phyloP scores from a whole-genome alignment of 2,888 invertebrate genomes.

The Callosobruchus maculatus region DNA sequence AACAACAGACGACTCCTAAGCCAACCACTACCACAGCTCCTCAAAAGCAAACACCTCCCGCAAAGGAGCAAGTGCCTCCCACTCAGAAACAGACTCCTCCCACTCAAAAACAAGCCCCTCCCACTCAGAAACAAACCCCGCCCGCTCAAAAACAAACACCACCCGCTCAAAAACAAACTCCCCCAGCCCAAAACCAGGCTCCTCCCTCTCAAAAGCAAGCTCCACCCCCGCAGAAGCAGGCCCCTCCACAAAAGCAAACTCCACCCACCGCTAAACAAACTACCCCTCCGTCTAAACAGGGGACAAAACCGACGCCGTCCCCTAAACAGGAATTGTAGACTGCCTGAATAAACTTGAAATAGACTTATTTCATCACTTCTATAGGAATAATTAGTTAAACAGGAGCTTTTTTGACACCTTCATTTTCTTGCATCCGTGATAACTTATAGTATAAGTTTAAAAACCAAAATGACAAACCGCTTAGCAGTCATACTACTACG shows the following conservation, averaged over 20 bases:
- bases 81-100: conserved; percentile 28
- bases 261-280: background rate
- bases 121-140: conserved; percentile 27
- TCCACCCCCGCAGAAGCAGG: conserved; percentile 19
- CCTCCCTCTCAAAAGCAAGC: conserved; percentile 24
- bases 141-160: conserved; percentile 21
- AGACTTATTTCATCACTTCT: background rate
- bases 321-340: background rate
- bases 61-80: conserved; percentile 24
- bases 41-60: conserved; percentile 23
- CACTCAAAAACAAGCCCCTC: conserved; percentile 22
- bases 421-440: too few species aligned
- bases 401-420: too few species aligned
- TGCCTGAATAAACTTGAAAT: background rate
- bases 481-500: too few species aligned
- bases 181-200: conserved; percentile 17
- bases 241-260: conserved; percentile 13
- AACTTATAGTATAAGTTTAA: too few species aligned
- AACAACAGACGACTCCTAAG: too few species aligned
- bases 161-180: conserved; percentile 21
- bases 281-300: background rate
- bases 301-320: background rate
- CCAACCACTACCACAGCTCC: conserved; percentile 8
- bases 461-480: too few species aligned
- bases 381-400: too few species aligned